phyloP scores from a whole-genome alignment of 2,888 invertebrate genomes.

The Drosophila engyochracea region DNA sequence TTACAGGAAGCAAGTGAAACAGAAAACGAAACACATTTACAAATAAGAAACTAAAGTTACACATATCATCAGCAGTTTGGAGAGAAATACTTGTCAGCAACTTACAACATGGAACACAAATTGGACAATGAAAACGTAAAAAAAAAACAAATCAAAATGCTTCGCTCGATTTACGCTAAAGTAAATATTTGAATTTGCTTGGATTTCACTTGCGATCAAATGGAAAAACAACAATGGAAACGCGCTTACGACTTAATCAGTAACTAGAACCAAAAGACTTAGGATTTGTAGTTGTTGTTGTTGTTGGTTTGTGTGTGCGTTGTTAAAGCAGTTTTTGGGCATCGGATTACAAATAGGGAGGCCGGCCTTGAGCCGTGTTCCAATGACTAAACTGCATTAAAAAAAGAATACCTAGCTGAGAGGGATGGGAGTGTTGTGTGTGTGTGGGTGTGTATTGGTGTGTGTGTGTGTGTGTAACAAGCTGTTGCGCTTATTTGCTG shows the following conservation, averaged over 20 bases:
- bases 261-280: slow-evolving; percentile 69
- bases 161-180: not conserved
- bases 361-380: slow-evolving; percentile 23
- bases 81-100: slow-evolving; percentile 10
- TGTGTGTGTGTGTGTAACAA: not conserved
- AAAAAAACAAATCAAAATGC: slow-evolving; percentile 4
- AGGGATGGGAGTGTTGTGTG: not conserved
- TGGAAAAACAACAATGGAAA: slow-evolving; percentile 43
- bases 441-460: not conserved
- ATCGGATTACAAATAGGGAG: slow-evolving; percentile 52
- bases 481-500: slow-evolving; percentile 48
- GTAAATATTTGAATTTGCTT: slow-evolving; percentile 18
- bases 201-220: slow-evolving; percentile 36
- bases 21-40: slow-evolving; percentile 14
- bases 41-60: not conserved
- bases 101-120: slow-evolving; percentile 27
- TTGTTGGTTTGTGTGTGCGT: not conserved
- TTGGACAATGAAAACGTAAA: not conserved
- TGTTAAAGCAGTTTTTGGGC: slow-evolving; percentile 31
- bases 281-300: slow-evolving; percentile 32
- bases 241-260: slow-evolving; percentile 41
- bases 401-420: slow-evolving; percentile 17
- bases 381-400: slow-evolving; percentile 39
- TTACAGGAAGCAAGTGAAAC: slow-evolving; percentile 41
- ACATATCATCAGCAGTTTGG: slow-evolving; percentile 7